Evolutionary conservation across 37 sponge, comb jelly and placozoan genomes (phyloP).

Genomic region (Corticium candelabrum): DNA sequence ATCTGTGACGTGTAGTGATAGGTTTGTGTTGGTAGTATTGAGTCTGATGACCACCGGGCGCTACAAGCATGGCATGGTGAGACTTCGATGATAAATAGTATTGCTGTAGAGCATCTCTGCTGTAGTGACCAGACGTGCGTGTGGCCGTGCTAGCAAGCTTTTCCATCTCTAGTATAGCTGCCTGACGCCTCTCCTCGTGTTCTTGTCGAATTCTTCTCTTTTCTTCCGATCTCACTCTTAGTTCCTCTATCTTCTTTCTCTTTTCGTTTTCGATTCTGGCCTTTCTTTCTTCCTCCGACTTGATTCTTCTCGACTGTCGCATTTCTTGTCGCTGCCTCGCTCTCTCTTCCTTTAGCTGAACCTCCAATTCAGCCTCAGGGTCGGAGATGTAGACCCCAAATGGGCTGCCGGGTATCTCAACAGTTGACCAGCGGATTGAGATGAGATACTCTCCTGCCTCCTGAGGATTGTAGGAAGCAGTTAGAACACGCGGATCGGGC

Average conservation of each 20-base stretch:
- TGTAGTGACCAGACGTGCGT: background rate
- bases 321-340: background rate
- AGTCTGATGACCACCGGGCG: background rate
- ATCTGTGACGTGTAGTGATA: background rate
- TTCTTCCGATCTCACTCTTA: background rate
- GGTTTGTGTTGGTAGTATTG: background rate
- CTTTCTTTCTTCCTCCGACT: background rate
- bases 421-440: slow-evolving; percentile 51
- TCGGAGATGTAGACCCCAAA: slow-evolving; percentile 34
- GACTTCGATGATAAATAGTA: too few relatives aligned
- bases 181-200: background rate
- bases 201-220: too few relatives aligned
- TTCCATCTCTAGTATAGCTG: background rate
- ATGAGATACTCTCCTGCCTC: slow-evolving; percentile 61
- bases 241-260: background rate
- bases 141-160: background rate
- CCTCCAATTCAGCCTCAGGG: slow-evolving; percentile 2
- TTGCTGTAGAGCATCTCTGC: background rate
- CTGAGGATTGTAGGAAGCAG: slow-evolving; percentile 40
- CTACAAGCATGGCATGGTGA: background rate
- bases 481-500: slow-evolving; percentile 42
- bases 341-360: background rate
- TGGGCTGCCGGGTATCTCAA: slow-evolving; percentile 70
- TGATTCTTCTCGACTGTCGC: too few relatives aligned
- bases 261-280: background rate